Evolutionary conservation across 1,140 invertebrate genomes (phyloP).

Genomic region (Holotrichia oblita): DNA sequence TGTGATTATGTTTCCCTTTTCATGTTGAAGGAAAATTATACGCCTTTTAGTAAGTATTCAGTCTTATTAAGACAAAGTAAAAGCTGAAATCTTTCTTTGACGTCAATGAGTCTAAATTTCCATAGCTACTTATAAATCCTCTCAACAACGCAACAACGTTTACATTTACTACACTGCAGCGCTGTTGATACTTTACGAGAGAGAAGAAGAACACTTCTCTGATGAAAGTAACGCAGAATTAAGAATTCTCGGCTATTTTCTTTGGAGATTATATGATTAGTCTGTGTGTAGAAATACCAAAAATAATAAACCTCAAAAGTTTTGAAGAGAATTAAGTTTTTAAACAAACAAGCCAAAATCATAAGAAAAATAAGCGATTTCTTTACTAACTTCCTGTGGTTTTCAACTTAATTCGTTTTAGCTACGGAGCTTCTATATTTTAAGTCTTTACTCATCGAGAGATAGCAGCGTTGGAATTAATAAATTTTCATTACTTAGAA

Average conservation of each 20-base stretch:
- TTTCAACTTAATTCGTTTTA: too few species aligned
- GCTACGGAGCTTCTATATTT: too few species aligned
- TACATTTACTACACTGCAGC: neutral
- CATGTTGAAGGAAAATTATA: too few species aligned
- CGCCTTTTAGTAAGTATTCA: neutral
- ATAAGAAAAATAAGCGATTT: too few species aligned
- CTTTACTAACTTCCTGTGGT: too few species aligned
- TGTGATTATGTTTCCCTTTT: too few species aligned
- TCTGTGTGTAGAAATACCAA: neutral
- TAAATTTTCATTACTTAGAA: too few species aligned
- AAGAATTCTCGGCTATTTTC: neutral
- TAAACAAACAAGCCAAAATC: too few species aligned
- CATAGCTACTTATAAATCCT: slow-evolving; percentile 7
- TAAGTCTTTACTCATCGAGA: too few species aligned
- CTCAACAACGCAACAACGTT: slow-evolving; percentile 2
- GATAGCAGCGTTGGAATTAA: too few species aligned
- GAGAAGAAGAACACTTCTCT: neutral
- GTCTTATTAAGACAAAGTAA: neutral
- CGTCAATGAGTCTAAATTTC: neutral
- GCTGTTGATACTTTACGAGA: neutral
- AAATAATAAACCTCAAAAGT: neutral
- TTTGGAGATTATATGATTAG: neutral
- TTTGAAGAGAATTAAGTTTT: too few species aligned
- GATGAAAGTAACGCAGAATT: neutral
- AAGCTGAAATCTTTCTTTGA: neutral